These are phyloP conservation scores for Phlogophora meticulosa DNA, from an alignment of 2,888 invertebrate genomes.

Conservation along the genomic window DNA sequence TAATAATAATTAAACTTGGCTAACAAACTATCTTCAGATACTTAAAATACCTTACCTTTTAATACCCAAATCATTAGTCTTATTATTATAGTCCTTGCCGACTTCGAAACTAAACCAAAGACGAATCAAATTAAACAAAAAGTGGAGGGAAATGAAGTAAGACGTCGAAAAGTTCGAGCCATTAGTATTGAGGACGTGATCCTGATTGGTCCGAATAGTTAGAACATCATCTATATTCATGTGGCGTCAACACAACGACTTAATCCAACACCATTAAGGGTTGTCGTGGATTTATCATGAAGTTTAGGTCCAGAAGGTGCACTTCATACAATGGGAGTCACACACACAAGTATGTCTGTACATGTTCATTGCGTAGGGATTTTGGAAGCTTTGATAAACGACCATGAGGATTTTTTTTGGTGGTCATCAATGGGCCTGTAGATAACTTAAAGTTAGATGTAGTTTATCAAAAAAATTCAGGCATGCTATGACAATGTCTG, in stretches of 20 bases:
- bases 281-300: neutral
- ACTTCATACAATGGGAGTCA: no score
- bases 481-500: no score
- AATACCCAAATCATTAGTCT: neutral
- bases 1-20: constrained; percentile 16
- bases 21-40: neutral
- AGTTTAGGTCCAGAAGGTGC: constrained; percentile 5
- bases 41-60: neutral
- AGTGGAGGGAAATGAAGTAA: constrained; percentile 10
- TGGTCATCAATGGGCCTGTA: no score
- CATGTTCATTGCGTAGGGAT: no score
- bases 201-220: constrained; percentile 8
- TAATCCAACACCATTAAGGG: constrained; percentile 3
- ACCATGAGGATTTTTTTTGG: no score
- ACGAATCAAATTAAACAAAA: constrained; percentile 1
- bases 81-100: neutral
- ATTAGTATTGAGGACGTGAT: constrained; percentile 18
- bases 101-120: neutral
- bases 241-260: constrained; percentile 6
- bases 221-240: constrained; percentile 38
- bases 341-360: no score
- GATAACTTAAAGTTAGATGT: no score
- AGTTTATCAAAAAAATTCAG: no score
- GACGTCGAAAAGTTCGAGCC: constrained; percentile 6
- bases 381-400: no score